Conservation (phyloP, 1,140 invertebrate genomes). For the Diploscapter pachys region DNA sequence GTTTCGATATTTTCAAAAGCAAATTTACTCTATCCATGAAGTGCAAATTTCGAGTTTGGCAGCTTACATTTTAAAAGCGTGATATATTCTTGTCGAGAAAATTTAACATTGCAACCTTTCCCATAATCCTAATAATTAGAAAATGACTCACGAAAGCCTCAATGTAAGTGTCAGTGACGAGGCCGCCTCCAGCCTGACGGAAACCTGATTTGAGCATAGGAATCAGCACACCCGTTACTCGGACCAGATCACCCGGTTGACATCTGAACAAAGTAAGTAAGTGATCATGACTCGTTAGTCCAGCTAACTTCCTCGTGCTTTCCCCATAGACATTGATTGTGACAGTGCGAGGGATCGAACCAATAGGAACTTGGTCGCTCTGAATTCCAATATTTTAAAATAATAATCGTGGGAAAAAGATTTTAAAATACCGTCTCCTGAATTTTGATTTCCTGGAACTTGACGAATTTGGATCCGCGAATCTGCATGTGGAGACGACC, state of each 20-base stretch:
- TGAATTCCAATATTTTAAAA: constrained; percentile 44
- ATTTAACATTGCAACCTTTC: too few species aligned
- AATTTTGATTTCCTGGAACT: constrained; percentile 96
- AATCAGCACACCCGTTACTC: constrained; percentile 85
- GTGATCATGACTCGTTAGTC: too few species aligned
- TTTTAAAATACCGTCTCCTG: constrained; percentile 80
- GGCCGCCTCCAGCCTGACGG: constrained; percentile 74
- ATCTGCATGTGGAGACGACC: constrained; percentile 90
- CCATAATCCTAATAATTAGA: too few species aligned
- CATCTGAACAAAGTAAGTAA: constrained; percentile 58
- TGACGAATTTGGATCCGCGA: constrained; percentile 92
- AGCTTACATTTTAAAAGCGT: too few species aligned
- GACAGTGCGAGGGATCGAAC: constrained; percentile 89
- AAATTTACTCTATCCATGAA: too few species aligned
- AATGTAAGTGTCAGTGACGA: constrained; percentile 88
- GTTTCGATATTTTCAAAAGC: too few species aligned
- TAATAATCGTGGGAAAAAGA: constrained; percentile 3
- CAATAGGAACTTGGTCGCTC: constrained; percentile 95
- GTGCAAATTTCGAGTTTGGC: too few species aligned
- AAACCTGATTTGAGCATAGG: constrained; percentile 80
- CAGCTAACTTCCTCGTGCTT: constrained; percentile 70
- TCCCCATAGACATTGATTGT: constrained; percentile 89
- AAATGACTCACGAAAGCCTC: constrained; percentile 81
- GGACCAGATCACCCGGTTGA: constrained; percentile 89
- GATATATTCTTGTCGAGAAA: too few species aligned